Evolutionary conservation across 2,888 invertebrate genomes (phyloP), one percentile per base, ranked within the genome.

Genomic region (Cyrtodaria siliqua): DNA sequence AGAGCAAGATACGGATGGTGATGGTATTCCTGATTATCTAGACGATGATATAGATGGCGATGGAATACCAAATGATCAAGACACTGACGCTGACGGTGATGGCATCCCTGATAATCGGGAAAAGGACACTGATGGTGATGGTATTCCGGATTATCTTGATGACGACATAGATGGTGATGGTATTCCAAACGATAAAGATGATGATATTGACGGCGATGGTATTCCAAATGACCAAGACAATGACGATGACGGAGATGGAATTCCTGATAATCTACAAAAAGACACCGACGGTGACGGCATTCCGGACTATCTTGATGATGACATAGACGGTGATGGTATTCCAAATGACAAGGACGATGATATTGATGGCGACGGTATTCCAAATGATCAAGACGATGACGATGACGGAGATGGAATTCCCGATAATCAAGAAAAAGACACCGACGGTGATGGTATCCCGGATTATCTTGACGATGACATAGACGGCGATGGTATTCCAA

Each of bases 361-460:
- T 61, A 87, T 85, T 38, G 91, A 92, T 81, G 86, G 83, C 0
- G 89, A 83, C 67, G 82, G 86, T 23, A 88, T 91, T 44, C 44
- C 44, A 16, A 44, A 44, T 14, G 89, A 90, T 57, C 85, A 87
- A 4, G 85, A 78, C 59, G 88, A 83, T 33, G 91, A 91, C 67
- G 82, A 80, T 14, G 91, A 92, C 74, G 89, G 89, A 27, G 91
- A 92, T 75, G 92, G 92, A 2, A 90, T 91, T 61, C 90, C 91
- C 6, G 90, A 91, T 60, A 78, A 86, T 44, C 57, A 84, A 6
- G 89, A 90, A 55, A 77, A 87, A 20, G 91, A 90, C 57, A 85
- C 81, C 49, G 89, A 90, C 62, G 85, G 85, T 20, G 89, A 90
- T 76, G 91, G 91, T 1, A 89, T 91, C 33, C 90, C 90, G 1